Evolutionary conservation across 1,140 invertebrate species (phyloP), one percentile per base, ranked within the genome.

Genomic region (Nixonia krombeini): DNA sequence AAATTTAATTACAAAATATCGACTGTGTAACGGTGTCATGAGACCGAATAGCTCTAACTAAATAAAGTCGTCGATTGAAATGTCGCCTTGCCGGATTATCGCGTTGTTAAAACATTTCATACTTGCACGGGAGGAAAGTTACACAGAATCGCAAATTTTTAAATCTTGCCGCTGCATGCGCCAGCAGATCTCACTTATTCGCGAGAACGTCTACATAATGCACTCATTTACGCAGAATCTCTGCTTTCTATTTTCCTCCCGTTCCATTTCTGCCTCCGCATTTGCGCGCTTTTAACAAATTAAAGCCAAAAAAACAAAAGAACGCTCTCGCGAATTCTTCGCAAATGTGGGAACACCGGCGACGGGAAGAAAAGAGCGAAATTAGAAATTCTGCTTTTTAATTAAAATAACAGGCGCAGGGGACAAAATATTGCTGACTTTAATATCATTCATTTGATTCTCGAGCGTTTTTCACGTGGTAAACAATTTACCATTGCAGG

Each of bases 201-300:
- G 50, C 42, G 45, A 59, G 42, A 61, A 67, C 40, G 51, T 67
- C 56, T 67, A 55, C 55, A 50, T 66, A 68, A 68, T 63, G 61
- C 67, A 59, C 40, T 63, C 66, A 64, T 73, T 70, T 64, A 65
- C 55, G 29, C 47, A 51, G 47, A 70, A 73, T 72, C 53, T 66
- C 65, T 10, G 51, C 28, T 21, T 40, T 50, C 62, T 47, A 26
- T 57, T 57, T 46, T 52, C 42, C 25, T 58, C 29, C 35, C 44
- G 37, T 61, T 65, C 51, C 53, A 61, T 53, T 59, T 40, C 61
- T 53, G 47, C 37, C 33, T 53, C 42, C 15, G 16, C 46, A 46
- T 71, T 63, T 65, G 69, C 70, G 57, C 63, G 72, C 72, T 80
- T 80, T 80, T 75, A 80, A 79, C 72, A 79, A 79, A 80, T 81